A percentile compares a stretch with the other conserved stretches of the same genome.
These are phyloP conservation scores for Nymphalis urticae DNA, from an alignment of 2,888 invertebrate genomes.

Conservation along the genomic window DNA sequence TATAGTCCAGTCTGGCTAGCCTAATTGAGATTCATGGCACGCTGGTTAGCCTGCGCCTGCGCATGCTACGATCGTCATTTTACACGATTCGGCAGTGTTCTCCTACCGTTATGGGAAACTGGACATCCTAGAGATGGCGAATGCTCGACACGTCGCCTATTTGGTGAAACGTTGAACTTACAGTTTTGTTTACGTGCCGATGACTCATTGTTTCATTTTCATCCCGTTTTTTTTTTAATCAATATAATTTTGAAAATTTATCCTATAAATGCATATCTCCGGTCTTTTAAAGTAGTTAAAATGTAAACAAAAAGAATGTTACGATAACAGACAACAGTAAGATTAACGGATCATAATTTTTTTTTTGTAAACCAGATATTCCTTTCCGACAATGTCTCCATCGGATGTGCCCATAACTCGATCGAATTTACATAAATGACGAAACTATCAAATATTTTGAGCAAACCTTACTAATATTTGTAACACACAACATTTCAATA, in stretches of 20 bases:
- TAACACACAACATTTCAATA: too few species aligned
- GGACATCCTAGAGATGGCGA: conserved; percentile 43
- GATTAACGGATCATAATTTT: too few species aligned
- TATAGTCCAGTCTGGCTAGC: conserved; percentile 67
- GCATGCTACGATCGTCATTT: conserved; percentile 55
- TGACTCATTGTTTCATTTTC: conserved; percentile 35
- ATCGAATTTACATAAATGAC: too few species aligned
- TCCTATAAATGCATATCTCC: background rate
- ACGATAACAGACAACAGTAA: too few species aligned
- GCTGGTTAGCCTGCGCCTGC: conserved; percentile 55
- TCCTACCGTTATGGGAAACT: conserved; percentile 70
- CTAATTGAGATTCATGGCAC: conserved; percentile 72
- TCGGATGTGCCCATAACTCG: too few species aligned
- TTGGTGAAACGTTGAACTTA: conserved; percentile 52
- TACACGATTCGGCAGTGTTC: conserved; percentile 62
- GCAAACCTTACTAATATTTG: too few species aligned
- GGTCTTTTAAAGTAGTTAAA: too few species aligned
- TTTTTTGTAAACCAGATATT: too few species aligned
- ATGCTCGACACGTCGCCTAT: conserved; percentile 61
- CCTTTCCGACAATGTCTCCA: too few species aligned
- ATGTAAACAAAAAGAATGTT: too few species aligned
- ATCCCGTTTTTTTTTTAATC: conserved; percentile 9
- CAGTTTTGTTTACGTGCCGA: conserved; percentile 50
- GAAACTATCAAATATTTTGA: too few species aligned
- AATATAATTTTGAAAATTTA: background rate